Evolutionary conservation across 2,113 vertebrate species (phyloP), one percentile per base, ranked within the genome.

Genomic region (Grammomys surdaster): DNA sequence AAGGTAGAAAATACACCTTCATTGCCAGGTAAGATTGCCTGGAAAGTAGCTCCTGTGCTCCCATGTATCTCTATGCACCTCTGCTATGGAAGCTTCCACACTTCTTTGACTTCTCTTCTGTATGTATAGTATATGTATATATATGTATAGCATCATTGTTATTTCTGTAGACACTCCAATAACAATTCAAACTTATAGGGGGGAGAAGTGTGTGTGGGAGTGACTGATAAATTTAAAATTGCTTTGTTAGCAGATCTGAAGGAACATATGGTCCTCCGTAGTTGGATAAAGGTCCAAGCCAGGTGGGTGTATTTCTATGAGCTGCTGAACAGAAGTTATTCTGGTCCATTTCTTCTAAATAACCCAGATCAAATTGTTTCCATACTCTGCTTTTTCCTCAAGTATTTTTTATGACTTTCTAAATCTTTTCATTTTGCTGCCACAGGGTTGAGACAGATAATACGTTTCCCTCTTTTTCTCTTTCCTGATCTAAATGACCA

Each of bases 351-450:
- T 96, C 93, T 91, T 96, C 72, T 73, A 95, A 97, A 96, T 86
- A 82, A 97, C 46, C 72, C 80, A 81, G 48, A 96, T 96, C 88
- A 97, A 95, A 97, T 91, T 97, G 93, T 95, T 96, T 95, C 95
- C 92, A 87, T 88, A 95, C 67, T 94, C 46, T 90, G 73, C 77
- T 84, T 90, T 51, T 75, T 33, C 19, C 14, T 4, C 77, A 95
- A 93, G 60, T 96, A 95, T 96, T 78, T 96, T 96, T 95, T 96
- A 96, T 91, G 86, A 95, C 95, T 97, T 97, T 95, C 95, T 96
- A 97, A 96, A 95, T 96, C 85, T 93, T 97, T 78, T 92, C 94
- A 95, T 89, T 95, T 96, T 90, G 46, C 85, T 96, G 93, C 92
- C 85, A 95, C 67, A 92, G 54, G 73, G 86, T 95, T 96, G 46